Base-by-base conservation (phyloP, 2,113 vertebrate species). In the Chroicocephalus ridibundus region DNA sequence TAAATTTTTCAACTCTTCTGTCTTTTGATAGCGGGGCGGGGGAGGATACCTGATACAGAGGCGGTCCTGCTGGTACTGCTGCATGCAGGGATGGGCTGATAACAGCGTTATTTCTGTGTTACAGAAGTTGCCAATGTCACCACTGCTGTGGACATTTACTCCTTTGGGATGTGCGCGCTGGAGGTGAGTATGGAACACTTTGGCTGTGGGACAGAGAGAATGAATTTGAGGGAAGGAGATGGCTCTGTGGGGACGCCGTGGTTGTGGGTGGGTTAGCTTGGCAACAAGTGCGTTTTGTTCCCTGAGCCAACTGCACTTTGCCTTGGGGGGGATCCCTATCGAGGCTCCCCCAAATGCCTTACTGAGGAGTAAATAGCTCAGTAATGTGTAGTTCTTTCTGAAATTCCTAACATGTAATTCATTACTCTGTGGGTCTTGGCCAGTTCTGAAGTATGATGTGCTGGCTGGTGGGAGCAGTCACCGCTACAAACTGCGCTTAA, bases 111-210 rank as follows among this genome's bases (percentile, higher is more conserved):
- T 97, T 78, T 95, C 44, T 97, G 68, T 96, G 68, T 95, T 95
- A 25, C 97, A 98, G 98, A 98, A 95, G 99, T 99, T 93, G 98
- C 99, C 93, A 99, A 98, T 20, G 99, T 99, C 83, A 99, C 99
- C 93, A 99, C 99, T 38, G 99, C 99, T 11, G 99, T 99, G 97
- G 99, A 99, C 97, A 99, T 99, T 92, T 99, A 99, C 96, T 99
- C 99, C 91, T 99, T 99, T 72, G 99, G 99, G 95, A 99, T 99
- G 99, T 99, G 99, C 97, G 99, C 99, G 55, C 98, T 99, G 97
- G 99, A 99, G 99, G 99, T 99, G 95, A 99, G 98, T 54, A 25
- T n/a, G 6, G 27, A 49, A 18, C 7, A 4, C 52, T 32, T 2
- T 4, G 26, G 20, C 47, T 60, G 6, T 36, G 42, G 32, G 46